Percentiles rank a stretch among this genome's conserved stretches.
Evolutionary conservation across 2,797 vertebrate species (phyloP).

Genomic region (Sebastes oblongus): DNA sequence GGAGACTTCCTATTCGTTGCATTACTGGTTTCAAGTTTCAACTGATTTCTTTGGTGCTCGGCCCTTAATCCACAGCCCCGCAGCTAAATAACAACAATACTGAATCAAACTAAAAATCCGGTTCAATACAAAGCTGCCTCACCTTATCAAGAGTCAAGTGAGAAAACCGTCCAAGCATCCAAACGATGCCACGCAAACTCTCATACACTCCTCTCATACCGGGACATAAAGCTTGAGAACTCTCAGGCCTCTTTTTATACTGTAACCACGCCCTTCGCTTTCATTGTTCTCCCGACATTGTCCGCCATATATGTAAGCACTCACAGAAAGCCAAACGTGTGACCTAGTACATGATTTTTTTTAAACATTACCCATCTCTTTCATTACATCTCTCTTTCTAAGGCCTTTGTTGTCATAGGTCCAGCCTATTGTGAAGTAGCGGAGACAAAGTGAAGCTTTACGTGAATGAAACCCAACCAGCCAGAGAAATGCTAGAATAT

Average conservation of each 20-base stretch:
- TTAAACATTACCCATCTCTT: slow-evolving; percentile 36
- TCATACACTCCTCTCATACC: slow-evolving; percentile 35
- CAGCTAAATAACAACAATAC: not conserved
- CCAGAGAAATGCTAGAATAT: slow-evolving; percentile 44
- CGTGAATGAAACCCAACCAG: slow-evolving; percentile 65
- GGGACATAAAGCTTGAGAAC: slow-evolving; percentile 13
- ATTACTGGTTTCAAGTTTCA: not conserved
- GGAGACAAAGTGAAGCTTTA: slow-evolving; percentile 58
- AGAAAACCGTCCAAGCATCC: slow-evolving; percentile 32
- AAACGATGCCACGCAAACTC: slow-evolving; percentile 12
- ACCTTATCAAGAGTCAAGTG: slow-evolving; percentile 55
- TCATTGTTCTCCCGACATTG: slow-evolving; percentile 55
- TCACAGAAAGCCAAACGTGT: slow-evolving; percentile 46
- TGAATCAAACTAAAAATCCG: not conserved
- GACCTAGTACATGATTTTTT: slow-evolving; percentile 63
- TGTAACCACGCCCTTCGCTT: slow-evolving; percentile 15
- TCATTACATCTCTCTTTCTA: slow-evolving; percentile 40
- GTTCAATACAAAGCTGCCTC: slow-evolving; percentile 25
- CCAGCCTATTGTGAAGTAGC: slow-evolving; percentile 52
- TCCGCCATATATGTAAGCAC: slow-evolving; percentile 40
- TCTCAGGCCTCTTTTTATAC: slow-evolving; percentile 68
- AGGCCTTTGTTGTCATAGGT: slow-evolving; percentile 52
- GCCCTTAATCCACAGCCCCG: not conserved
- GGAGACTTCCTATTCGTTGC: not conserved
- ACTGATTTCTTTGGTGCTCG: not conserved